Conservation (phyloP, 2,888 invertebrate genomes). For the Callosobruchus maculatus region DNA sequence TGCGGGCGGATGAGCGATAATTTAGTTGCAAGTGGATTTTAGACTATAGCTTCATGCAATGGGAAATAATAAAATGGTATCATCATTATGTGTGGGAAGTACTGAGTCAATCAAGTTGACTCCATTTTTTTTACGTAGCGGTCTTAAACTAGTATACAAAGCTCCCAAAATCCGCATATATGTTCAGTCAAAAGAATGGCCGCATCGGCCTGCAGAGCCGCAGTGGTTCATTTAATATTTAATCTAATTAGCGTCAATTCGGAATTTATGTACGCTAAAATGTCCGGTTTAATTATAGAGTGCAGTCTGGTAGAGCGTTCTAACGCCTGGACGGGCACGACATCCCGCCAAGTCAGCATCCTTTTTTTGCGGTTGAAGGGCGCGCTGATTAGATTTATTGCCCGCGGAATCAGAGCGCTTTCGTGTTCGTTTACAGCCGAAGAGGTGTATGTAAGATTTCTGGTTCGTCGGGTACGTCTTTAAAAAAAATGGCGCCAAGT, state of each 20-base stretch:
- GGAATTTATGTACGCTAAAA: constrained; percentile 7
- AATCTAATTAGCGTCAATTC: constrained; percentile 11
- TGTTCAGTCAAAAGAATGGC: neutral
- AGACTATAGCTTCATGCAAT: no score
- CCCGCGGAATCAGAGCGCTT: neutral
- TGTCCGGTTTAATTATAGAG: constrained; percentile 8
- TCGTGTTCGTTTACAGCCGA: neutral
- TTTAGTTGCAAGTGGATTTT: no score
- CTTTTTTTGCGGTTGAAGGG: neutral
- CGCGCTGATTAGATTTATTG: neutral
- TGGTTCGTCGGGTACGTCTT: neutral
- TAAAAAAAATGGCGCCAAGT: no score
- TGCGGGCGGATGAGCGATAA: no score
- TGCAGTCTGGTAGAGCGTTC: neutral
- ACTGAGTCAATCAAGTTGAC: no score
- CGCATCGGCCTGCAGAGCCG: neutral
- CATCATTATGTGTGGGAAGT: no score
- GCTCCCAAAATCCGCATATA: neutral
- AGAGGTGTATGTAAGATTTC: neutral
- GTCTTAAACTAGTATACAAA: neutral
- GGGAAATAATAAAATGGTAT: no score
- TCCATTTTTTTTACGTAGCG: no score
- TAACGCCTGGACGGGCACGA: neutral
- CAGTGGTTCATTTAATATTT: constrained; percentile 8
- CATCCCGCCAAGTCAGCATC: neutral